Conservation (phyloP, 1,140 invertebrate genomes). For the Conus betulinus region DNA sequence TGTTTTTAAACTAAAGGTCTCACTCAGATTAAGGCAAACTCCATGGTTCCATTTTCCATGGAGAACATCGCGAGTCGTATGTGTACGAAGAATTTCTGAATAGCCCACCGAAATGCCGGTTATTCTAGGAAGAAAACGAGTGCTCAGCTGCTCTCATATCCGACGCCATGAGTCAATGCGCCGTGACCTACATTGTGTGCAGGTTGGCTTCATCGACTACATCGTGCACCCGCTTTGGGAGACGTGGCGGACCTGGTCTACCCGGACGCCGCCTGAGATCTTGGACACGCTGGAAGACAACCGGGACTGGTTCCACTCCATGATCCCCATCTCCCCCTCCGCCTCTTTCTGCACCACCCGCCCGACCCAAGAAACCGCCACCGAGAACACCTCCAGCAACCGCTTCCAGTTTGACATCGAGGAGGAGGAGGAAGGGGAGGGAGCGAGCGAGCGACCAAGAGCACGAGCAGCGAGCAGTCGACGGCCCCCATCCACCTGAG, state of each 20-base stretch:
- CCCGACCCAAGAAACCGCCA: conserved; percentile 63
- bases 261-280: conserved; percentile 98
- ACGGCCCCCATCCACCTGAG: background rate
- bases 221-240: conserved; percentile 99
- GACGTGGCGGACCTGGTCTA: conserved; percentile 99
- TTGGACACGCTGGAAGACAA: conserved; percentile 98
- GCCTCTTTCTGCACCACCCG: conserved; percentile 64
- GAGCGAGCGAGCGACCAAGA: conserved; percentile 19
- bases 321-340: conserved; percentile 80
- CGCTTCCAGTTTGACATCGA: conserved; percentile 68
- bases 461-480: conserved; percentile 36
- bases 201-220: conserved; percentile 99
- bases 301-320: conserved; percentile 93
- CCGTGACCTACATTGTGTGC: conserved; percentile 34
- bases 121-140: no score
- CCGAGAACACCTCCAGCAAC: background rate
- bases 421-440: conserved; percentile 58
- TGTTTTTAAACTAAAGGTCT: no score
- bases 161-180: no score
- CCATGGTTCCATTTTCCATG: no score
- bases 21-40: no score
- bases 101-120: no score
- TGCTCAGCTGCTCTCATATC: no score
- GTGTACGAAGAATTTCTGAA: no score
- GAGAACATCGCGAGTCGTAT: no score